A percentile compares a stretch with the other conserved stretches of the same genome.
phyloP scores from a whole-genome alignment of 2,797 vertebrate species.

The Tapirus indicus region DNA sequence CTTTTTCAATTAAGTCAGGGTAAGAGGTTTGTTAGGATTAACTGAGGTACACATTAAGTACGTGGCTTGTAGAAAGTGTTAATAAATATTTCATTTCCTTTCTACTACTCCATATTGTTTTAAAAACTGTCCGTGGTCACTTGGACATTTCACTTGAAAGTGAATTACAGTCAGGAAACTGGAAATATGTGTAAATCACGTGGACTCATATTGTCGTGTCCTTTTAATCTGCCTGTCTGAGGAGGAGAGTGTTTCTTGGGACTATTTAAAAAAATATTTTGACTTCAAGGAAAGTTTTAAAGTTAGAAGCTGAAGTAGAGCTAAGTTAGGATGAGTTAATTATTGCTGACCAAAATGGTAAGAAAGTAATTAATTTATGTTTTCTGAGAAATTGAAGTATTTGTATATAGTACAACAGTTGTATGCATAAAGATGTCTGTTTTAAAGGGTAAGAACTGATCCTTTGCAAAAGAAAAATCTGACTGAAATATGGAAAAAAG shows the following conservation, averaged over 20 bases:
- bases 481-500: neutral
- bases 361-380: constrained; percentile 18
- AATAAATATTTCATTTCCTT: constrained; percentile 22
- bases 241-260: neutral
- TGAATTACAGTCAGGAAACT: constrained; percentile 25
- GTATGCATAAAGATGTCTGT: neutral
- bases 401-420: neutral
- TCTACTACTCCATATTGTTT: neutral
- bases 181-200: neutral
- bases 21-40: neutral
- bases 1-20: constrained; percentile 10
- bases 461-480: neutral
- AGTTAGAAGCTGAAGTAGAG: constrained; percentile 14
- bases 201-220: neutral
- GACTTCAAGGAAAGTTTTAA: constrained; percentile 22
- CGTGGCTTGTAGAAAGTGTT: neutral
- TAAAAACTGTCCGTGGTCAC: neutral
- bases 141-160: constrained; percentile 18
- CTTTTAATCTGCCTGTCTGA: neutral
- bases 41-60: neutral
- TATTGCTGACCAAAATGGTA: neutral
- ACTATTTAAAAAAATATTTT: neutral
- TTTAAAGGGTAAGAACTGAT: constrained; percentile 22
- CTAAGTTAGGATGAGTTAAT: neutral
- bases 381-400: constrained; percentile 30